Percentiles rank a stretch among this genome's conserved stretches.
These are phyloP conservation scores for Trididemnum clinides DNA, from an alignment of 23 tunicate genomes.

Conservation along the genomic window DNA sequence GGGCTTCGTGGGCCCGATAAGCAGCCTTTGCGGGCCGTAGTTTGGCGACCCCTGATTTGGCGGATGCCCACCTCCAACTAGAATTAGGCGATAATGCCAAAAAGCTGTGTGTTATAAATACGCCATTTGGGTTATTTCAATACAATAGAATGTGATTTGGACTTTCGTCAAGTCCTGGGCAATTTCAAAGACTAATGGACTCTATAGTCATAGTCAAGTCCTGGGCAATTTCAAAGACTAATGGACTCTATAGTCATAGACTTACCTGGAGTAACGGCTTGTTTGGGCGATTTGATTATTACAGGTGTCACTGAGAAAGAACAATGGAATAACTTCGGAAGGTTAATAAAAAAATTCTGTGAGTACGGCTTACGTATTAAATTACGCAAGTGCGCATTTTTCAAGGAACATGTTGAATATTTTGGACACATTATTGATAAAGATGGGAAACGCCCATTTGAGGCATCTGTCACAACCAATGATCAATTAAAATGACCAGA, in stretches of 20 bases:
- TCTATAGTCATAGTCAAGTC: too few relatives aligned
- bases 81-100: not conserved
- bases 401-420: not conserved
- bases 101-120: constrained; percentile 10
- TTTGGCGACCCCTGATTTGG: not conserved
- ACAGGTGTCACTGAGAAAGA: not conserved
- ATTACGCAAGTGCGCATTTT: not conserved
- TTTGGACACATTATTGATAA: not conserved
- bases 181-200: constrained; percentile 19
- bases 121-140: not conserved
- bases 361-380: constrained; percentile 6
- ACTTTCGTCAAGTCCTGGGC: not conserved
- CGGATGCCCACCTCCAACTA: constrained; percentile 1
- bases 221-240: constrained; percentile 5
- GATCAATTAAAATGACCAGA: not conserved
- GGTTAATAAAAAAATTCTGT: not conserved
- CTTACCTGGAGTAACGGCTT: not conserved
- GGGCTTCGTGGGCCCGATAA: too few relatives aligned
- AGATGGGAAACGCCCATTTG: not conserved
- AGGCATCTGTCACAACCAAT: not conserved
- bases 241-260: not conserved
- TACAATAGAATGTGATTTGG: constrained; percentile 20
- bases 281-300: not conserved
- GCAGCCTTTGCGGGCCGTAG: too few relatives aligned
- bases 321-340: not conserved